These are phyloP conservation scores for Parambassis ranga DNA, from an alignment of 2,797 vertebrate species.

Conservation along the genomic window DNA sequence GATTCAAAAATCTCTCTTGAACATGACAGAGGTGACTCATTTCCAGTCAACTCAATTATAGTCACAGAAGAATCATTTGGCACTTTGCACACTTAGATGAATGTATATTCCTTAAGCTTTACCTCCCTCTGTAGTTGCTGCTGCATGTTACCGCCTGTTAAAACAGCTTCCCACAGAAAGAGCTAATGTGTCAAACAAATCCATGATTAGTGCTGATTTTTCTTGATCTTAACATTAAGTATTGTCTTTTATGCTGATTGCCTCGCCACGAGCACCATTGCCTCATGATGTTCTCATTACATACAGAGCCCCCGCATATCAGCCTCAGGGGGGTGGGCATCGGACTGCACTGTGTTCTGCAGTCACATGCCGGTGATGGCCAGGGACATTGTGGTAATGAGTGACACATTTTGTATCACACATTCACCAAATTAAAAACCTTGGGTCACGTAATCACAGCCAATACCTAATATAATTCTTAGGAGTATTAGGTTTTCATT, in stretches of 20 bases:
- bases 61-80: constrained; percentile 17
- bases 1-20: constrained; percentile 20
- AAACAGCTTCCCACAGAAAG: constrained; percentile 19
- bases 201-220: neutral
- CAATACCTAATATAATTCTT: neutral
- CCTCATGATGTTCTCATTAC: constrained; percentile 46
- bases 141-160: constrained; percentile 44
- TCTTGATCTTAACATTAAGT: constrained; percentile 28
- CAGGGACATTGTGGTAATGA: constrained; percentile 5
- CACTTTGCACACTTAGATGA: constrained; percentile 4
- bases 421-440: neutral
- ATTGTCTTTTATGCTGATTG: constrained; percentile 17
- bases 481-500: neutral
- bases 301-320: constrained; percentile 10
- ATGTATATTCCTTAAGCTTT: constrained; percentile 15
- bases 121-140: neutral
- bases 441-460: neutral
- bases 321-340: constrained; percentile 9
- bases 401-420: neutral
- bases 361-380: neutral
- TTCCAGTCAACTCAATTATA: constrained; percentile 46
- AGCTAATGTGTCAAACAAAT: constrained; percentile 8
- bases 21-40: constrained; percentile 43
- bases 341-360: neutral
- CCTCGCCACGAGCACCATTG: constrained; percentile 1